Evolutionary conservation across 1,140 invertebrate genomes (phyloP).

Genomic region (Euura lappo): DNA sequence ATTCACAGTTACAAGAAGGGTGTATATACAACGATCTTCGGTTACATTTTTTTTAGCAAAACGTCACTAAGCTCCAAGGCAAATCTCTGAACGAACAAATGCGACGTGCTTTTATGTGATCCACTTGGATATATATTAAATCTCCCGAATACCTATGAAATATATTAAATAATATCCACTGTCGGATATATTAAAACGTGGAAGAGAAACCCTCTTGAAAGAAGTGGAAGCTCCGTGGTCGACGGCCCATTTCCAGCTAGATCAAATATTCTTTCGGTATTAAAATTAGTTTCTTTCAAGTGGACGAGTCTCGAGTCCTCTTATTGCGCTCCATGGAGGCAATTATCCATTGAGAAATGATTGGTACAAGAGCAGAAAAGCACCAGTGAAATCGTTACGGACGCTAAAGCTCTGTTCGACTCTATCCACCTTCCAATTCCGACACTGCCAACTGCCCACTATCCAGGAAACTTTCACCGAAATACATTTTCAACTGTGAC

Average conservation of each 20-base stretch:
- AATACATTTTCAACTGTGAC: conserved; percentile 5
- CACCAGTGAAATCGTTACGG: not conserved
- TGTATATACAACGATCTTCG: too few relatives aligned
- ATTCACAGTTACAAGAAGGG: too few relatives aligned
- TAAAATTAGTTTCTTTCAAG: not conserved
- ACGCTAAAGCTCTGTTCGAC: not conserved
- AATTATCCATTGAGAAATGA: not conserved
- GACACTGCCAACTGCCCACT: too few relatives aligned
- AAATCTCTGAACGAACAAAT: too few relatives aligned
- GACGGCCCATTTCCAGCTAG: not conserved
- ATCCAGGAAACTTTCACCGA: not conserved
- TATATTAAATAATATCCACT: not conserved
- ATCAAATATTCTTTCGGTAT: not conserved
- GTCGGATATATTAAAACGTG: not conserved
- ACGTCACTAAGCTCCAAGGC: too few relatives aligned
- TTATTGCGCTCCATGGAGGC: not conserved
- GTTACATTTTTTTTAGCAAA: too few relatives aligned
- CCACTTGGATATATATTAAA: too few relatives aligned
- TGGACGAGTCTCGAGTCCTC: not conserved
- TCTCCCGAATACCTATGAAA: too few relatives aligned
- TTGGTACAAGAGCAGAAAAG: not conserved
- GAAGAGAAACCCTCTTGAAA: not conserved
- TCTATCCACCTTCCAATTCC: too few relatives aligned
- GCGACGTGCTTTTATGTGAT: too few relatives aligned
- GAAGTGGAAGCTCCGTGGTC: not conserved